These are phyloP conservation scores for Brenthis daphne DNA, from an alignment of 2,888 invertebrate genomes.

Conservation along the genomic window DNA sequence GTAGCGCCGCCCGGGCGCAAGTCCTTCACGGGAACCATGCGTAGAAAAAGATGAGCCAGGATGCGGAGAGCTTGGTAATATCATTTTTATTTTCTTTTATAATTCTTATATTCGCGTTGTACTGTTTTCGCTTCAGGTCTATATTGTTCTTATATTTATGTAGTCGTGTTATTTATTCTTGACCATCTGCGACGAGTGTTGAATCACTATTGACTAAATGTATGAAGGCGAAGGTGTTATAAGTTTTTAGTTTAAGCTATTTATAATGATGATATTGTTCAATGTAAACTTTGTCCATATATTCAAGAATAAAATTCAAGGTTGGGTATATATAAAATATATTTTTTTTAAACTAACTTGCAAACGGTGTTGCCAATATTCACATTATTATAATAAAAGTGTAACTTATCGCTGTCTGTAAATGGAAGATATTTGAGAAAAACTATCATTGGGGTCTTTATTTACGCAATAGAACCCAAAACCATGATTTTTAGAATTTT, in stretches of 20 bases:
- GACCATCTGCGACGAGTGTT: conserved; percentile 38
- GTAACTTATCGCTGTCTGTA: too few relatives aligned
- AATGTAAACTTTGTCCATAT: conserved; percentile 52
- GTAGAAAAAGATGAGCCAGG: conserved; percentile 87
- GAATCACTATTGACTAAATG: conserved; percentile 49
- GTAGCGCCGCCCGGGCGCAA: conserved; percentile 69
- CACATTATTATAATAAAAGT: too few relatives aligned
- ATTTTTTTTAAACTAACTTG: neutral
- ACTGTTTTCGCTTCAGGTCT: neutral
- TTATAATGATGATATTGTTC: conserved; percentile 69
- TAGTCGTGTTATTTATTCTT: neutral
- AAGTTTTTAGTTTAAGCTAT: conserved; percentile 55
- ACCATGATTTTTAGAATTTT: too few relatives aligned
- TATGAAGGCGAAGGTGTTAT: conserved; percentile 46
- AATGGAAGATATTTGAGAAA: too few relatives aligned
- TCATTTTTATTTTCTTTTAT: conserved; percentile 60
- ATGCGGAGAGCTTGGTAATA: conserved; percentile 88
- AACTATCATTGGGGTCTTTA: too few relatives aligned
- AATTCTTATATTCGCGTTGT: neutral
- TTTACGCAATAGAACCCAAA: too few relatives aligned
- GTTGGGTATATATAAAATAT: conserved; percentile 35
- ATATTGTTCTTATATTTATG: neutral
- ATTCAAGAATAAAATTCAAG: conserved; percentile 56
- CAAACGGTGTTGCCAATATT: neutral
- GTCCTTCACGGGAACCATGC: conserved; percentile 81